phyloP scores from a whole-genome alignment of 2,888 invertebrate species.

The Xylota segnis region DNA sequence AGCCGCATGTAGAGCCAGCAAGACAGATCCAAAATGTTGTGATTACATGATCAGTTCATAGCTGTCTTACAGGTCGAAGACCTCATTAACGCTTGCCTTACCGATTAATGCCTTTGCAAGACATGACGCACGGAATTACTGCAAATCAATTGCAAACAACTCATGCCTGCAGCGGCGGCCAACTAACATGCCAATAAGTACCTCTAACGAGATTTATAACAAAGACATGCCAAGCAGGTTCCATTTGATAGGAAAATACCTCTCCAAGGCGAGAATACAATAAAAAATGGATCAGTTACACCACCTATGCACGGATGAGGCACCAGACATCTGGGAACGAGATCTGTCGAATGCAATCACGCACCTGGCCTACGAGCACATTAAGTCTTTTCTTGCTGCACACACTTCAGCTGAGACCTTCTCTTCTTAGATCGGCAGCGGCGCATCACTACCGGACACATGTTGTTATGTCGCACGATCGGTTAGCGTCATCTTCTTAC shows the following conservation, averaged over 20 bases:
- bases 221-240: neutral
- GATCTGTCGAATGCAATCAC: neutral
- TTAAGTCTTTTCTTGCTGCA: constrained; percentile 31
- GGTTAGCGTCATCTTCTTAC: constrained; percentile 56
- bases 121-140: too few relatives aligned
- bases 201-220: neutral
- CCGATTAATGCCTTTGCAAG: too few relatives aligned
- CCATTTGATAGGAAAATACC: neutral
- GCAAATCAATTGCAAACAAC: too few relatives aligned
- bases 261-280: neutral
- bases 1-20: too few relatives aligned
- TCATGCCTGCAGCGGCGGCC: neutral
- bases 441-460: constrained; percentile 36
- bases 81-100: too few relatives aligned
- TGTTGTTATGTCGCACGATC: constrained; percentile 36
- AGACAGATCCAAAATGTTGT: too few relatives aligned
- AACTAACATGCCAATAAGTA: neutral
- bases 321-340: neutral
- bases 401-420: constrained; percentile 21
- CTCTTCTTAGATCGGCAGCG: neutral
- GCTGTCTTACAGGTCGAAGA: neutral
- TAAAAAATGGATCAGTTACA: constrained; percentile 1
- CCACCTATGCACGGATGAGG: neutral
- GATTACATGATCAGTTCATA: too few relatives aligned
- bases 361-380: neutral